phyloP scores from a whole-genome alignment of 2,113 vertebrate species.

The Osmerus eperlanus region DNA sequence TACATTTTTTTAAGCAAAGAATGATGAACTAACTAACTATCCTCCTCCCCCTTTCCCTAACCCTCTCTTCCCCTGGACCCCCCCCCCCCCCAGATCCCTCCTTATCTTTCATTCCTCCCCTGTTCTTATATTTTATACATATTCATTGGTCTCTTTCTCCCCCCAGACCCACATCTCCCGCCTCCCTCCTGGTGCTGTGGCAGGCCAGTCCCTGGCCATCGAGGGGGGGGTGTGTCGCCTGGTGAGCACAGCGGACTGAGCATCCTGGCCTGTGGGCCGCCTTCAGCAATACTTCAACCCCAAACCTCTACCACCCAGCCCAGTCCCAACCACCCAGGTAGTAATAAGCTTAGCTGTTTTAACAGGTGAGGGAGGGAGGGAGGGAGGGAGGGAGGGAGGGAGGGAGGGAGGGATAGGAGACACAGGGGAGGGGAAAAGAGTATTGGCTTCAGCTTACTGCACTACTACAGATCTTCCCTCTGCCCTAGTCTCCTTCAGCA shows the following conservation, averaged over 20 bases:
- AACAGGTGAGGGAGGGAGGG: slow-evolving; percentile 58
- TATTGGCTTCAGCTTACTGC: slow-evolving; percentile 68
- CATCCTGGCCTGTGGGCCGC: slow-evolving; percentile 38
- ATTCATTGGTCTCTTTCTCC: slow-evolving; percentile 21
- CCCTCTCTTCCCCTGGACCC: slow-evolving; percentile 19
- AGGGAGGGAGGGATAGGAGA: neutral
- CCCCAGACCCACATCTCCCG: slow-evolving; percentile 95
- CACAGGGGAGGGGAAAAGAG: slow-evolving; percentile 48
- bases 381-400: slow-evolving; percentile 22
- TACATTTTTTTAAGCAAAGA: too few species aligned
- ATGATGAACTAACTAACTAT: neutral
- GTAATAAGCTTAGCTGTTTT: slow-evolving; percentile 68
- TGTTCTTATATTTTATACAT: neutral
- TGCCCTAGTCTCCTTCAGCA: slow-evolving; percentile 48
- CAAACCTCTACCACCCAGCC: slow-evolving; percentile 42
- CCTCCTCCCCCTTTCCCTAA: neutral
- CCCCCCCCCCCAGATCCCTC: neutral
- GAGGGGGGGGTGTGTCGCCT: slow-evolving; percentile 97
- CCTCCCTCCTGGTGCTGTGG: slow-evolving; percentile 91
- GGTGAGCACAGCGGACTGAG: slow-evolving; percentile 78
- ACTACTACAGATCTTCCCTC: slow-evolving; percentile 58
- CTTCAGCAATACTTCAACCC: slow-evolving; percentile 54
- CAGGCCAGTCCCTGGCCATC: slow-evolving; percentile 96
- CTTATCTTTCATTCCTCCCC: neutral
- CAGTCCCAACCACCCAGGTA: slow-evolving; percentile 52